Evolutionary conservation across 2,797 vertebrate species (phyloP), one percentile per base, ranked within the genome.

Genomic region (Oreochromis mossambicus): DNA sequence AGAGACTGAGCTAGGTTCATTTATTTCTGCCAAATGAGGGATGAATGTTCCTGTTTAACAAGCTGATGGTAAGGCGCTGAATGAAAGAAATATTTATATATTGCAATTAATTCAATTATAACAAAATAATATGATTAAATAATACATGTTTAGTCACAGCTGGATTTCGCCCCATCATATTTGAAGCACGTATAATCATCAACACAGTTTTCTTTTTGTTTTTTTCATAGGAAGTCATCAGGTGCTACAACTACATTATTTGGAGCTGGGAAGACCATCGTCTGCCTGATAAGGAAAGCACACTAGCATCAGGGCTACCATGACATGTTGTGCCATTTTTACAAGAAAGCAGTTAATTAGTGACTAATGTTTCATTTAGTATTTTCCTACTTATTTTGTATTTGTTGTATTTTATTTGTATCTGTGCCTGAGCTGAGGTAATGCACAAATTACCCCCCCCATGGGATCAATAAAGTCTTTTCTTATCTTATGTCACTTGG

Each of bases 211-310:
- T 43, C 5, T 10, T 70, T 6, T 43, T 6, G 8, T 15, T 32
- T 10, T 46, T 48, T 19, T 5, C 52, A 41, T 90, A 83, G 81
- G 87, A 91, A 84, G 66, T 3, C 56, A 36, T 70, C 83, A 87
- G 82, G 7, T 83, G 86, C 34, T 79, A n/a, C 11, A 26, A 15
- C 12, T 63, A 15, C 29, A 46, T 19, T 68, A 7, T 80, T 5
- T 54, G 75, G 1, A 77, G 54, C 38, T 85, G 79, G 52, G 88
- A 89, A 87, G 21, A 11, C 21, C 13, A 48, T 11, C 48, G 3
- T 83, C 79, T 58, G 87, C 32, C 29, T 36, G 85, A 89, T 89
- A 86, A 86, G 73, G 75, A 84, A 54, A 61, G 66, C 54, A 83
- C 75, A 78, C 78, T 0, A 13, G 79, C 78, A 48, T 58, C 46